phyloP scores from a whole-genome alignment of 2,797 vertebrate genomes.

The Harpagifer antarcticus region DNA sequence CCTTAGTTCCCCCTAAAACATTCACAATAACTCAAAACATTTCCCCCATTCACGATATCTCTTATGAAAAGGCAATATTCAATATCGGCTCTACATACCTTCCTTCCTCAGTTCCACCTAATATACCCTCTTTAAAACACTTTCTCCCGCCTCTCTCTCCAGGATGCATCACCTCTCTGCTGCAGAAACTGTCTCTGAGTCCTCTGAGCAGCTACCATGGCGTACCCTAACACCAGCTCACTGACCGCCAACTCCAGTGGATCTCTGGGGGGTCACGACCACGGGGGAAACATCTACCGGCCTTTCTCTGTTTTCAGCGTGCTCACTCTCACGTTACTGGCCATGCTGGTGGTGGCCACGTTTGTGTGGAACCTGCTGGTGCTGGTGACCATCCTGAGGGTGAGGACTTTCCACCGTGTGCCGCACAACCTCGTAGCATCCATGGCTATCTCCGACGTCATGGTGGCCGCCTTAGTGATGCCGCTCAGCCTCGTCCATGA shows the following conservation, averaged over 20 bases:
- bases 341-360: conserved; percentile 92
- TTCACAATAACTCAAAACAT: too few relatives aligned
- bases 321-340: conserved; percentile 90
- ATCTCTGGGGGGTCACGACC: conserved; percentile 72
- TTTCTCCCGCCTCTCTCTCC: conserved; percentile 40
- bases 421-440: conserved; percentile 98
- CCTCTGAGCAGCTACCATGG: conserved; percentile 74
- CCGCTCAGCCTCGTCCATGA: conserved; percentile 94
- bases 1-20: too few relatives aligned
- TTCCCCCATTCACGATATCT: too few relatives aligned
- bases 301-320: conserved; percentile 91
- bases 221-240: conserved; percentile 77
- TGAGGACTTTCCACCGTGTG: conserved; percentile 94
- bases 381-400: conserved; percentile 93
- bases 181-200: conserved; percentile 38
- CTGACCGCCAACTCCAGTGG: conserved; percentile 73
- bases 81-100: too few relatives aligned
- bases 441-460: conserved; percentile 95
- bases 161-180: conserved; percentile 62
- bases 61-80: too few relatives aligned
- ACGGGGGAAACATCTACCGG: conserved; percentile 74
- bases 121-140: not conserved
- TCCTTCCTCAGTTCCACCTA: too few relatives aligned
- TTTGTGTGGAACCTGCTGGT: conserved; percentile 97
- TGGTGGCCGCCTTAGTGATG: conserved; percentile 97